These are phyloP conservation scores for Polyploca ridens DNA, from an alignment of 2,888 invertebrate genomes.

Conservation along the genomic window DNA sequence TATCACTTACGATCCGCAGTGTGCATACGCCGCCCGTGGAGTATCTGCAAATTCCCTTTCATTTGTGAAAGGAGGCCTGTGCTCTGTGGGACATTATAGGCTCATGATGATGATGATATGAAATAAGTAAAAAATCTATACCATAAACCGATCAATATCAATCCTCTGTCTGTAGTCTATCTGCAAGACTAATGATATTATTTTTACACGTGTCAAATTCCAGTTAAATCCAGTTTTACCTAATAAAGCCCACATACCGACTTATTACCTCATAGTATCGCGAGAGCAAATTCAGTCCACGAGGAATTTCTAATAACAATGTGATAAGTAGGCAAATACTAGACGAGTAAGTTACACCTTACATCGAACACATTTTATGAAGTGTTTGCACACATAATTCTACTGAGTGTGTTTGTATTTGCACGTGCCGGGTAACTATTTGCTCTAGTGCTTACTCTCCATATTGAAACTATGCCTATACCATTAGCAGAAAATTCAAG, in stretches of 20 bases:
- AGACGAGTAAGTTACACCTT: conserved; percentile 6
- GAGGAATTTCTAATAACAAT: conserved; percentile 3
- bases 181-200: too few relatives aligned
- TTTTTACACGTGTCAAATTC: too few relatives aligned
- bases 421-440: conserved; percentile 1
- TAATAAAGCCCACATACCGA: not conserved
- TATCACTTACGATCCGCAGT: too few relatives aligned
- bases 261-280: not conserved
- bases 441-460: not conserved
- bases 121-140: too few relatives aligned
- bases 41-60: too few relatives aligned
- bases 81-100: too few relatives aligned
- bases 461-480: not conserved
- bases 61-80: too few relatives aligned
- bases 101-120: too few relatives aligned
- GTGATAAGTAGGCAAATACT: conserved; percentile 1
- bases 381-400: conserved; percentile 26
- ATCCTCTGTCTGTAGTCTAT: too few relatives aligned
- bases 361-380: conserved; percentile 12
- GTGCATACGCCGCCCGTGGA: too few relatives aligned
- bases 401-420: conserved; percentile 38
- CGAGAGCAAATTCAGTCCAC: not conserved
- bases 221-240: not conserved
- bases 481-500: not conserved
- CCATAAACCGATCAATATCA: too few relatives aligned